Percentiles rank a stretch among this genome's conserved stretches.
Evolutionary conservation across 1,140 invertebrate species (phyloP).

Genomic region (Ladona fulva): DNA sequence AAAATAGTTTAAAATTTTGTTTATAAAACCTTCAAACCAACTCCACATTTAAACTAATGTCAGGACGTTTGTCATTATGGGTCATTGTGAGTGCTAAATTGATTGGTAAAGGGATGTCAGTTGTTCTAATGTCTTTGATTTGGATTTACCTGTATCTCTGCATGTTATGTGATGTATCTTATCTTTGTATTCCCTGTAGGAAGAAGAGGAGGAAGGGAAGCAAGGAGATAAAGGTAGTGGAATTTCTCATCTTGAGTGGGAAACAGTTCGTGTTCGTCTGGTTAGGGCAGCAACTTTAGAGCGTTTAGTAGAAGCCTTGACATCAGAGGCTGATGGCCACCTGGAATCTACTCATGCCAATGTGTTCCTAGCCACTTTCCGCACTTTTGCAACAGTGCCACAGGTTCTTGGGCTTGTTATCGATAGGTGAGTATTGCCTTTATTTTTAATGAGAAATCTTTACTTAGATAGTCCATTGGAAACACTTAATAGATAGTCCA

Average conservation of each 20-base stretch:
- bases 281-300: conserved; percentile 94
- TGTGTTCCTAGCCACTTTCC: conserved; percentile 91
- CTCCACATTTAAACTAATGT: too few relatives aligned
- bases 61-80: too few relatives aligned
- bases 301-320: conserved; percentile 82
- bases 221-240: background rate
- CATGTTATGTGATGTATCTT: too few relatives aligned
- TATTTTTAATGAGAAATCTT: background rate
- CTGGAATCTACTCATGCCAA: conserved; percentile 96
- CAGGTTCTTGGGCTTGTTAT: conserved; percentile 75
- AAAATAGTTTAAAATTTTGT: too few relatives aligned
- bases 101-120: too few relatives aligned
- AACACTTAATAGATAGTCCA: too few relatives aligned
- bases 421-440: conserved; percentile 53
- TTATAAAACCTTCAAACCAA: too few relatives aligned
- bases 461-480: too few relatives aligned
- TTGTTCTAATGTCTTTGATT: too few relatives aligned
- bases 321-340: conserved; percentile 81
- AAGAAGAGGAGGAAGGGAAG: conserved; percentile 64
- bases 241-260: conserved; percentile 96
- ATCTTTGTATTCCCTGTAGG: conserved; percentile 41
- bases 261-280: conserved; percentile 92
- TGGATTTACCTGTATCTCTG: too few relatives aligned
- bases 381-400: conserved; percentile 71
- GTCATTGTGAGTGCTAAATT: too few relatives aligned